Conservation (phyloP, 2,888 invertebrate species). For the Caenorhabditis sp. region DNA sequence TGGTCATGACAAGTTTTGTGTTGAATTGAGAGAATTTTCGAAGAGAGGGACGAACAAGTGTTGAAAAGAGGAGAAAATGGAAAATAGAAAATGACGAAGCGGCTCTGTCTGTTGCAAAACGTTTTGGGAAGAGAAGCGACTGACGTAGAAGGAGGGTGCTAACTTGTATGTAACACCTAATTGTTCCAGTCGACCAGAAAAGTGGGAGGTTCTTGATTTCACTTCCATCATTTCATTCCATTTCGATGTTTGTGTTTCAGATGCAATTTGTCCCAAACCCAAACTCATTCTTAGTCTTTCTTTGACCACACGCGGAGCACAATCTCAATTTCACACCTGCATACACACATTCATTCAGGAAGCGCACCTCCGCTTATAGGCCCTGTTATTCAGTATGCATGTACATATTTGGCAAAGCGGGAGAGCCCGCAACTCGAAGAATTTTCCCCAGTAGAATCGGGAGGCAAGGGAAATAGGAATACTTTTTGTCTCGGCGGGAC, state of each 20-base stretch:
- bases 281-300: not conserved
- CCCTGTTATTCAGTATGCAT: conserved; percentile 44
- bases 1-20: conserved; percentile 57
- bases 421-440: no score
- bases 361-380: conserved; percentile 55
- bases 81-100: no score
- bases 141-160: no score
- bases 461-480: not conserved
- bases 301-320: no score
- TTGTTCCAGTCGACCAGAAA: no score
- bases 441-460: not conserved
- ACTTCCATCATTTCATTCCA: no score
- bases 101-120: no score
- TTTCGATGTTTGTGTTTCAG: not conserved
- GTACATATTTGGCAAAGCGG: conserved; percentile 42
- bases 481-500: not conserved
- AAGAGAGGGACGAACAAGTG: not conserved
- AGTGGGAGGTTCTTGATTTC: no score
- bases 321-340: conserved; percentile 62
- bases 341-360: conserved; percentile 59
- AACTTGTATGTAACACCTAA: no score
- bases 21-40: conserved; percentile 28
- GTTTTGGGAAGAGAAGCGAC: no score
- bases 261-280: not conserved
- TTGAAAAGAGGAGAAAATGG: not conserved